phyloP scores from a whole-genome alignment of 2,113 vertebrate genomes.

The Alligator mississippiensis region DNA sequence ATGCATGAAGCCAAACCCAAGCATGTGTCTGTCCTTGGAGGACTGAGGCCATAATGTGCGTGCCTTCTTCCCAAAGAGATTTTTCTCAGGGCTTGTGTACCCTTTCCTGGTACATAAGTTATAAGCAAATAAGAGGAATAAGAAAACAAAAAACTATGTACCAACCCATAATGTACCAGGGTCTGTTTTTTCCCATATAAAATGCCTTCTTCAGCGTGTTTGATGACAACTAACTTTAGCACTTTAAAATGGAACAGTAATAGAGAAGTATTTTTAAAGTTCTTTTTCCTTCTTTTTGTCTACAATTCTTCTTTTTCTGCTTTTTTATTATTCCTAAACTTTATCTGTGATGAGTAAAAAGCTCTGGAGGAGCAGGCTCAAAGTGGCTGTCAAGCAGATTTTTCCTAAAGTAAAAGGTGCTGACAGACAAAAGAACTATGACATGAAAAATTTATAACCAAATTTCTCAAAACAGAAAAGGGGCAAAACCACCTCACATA shows the following conservation, averaged over 20 bases:
- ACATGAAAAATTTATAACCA: conserved; percentile 74
- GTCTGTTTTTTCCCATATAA: neutral
- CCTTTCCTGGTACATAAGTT: neutral
- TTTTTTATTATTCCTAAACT: neutral
- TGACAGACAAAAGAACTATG: conserved; percentile 67
- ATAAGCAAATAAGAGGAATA: neutral
- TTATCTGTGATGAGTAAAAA: conserved; percentile 27
- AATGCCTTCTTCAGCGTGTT: neutral
- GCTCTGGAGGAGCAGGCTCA: conserved; percentile 52
- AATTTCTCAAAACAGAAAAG: conserved; percentile 56
- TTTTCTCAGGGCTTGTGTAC: neutral
- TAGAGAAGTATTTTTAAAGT: neutral
- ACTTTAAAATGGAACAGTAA: neutral
- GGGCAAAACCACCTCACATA: conserved; percentile 53
- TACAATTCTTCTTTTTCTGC: neutral
- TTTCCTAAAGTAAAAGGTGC: conserved; percentile 56
- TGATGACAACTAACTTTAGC: neutral
- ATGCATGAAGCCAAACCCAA: neutral
- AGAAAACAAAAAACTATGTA: neutral
- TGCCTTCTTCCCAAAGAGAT: neutral
- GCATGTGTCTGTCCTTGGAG: neutral
- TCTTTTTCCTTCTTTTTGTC: neutral
- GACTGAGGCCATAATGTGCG: neutral
- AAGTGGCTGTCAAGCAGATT: conserved; percentile 62
- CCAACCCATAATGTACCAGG: neutral